Conservation (phyloP, 2,888 invertebrate genomes). For the Euphydryas editha region DNA sequence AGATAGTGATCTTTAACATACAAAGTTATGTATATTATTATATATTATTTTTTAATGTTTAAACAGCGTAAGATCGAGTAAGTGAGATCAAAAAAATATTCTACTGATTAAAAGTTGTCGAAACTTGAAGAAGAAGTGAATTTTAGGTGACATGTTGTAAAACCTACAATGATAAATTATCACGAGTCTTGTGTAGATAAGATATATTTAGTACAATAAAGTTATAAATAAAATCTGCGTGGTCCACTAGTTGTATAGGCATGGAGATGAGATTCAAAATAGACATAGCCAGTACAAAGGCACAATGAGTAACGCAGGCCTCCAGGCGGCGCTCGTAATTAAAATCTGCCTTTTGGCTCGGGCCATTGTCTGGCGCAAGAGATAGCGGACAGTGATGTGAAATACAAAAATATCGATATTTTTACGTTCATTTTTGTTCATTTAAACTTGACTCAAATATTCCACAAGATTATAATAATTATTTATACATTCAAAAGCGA, state of each 20-base stretch:
- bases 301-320: constrained; percentile 40
- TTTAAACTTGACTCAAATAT: not conserved
- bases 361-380: constrained; percentile 49
- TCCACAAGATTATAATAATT: not conserved
- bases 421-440: constrained; percentile 37
- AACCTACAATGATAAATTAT: no score
- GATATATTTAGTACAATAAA: not conserved
- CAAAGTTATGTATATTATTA: no score
- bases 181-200: not conserved
- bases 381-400: constrained; percentile 38
- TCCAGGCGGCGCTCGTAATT: constrained; percentile 70
- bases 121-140: no score
- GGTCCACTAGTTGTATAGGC: constrained; percentile 31
- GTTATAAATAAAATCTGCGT: constrained; percentile 21
- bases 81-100: no score
- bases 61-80: no score
- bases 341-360: constrained; percentile 75
- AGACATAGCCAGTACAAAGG: constrained; percentile 38
- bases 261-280: constrained; percentile 36
- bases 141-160: no score
- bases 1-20: no score
- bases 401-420: constrained; percentile 39
- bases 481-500: not conserved
- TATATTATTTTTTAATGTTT: no score
- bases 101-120: no score